phyloP scores from a whole-genome alignment of 2,888 invertebrate genomes.

The Spilosoma lubricipeda region DNA sequence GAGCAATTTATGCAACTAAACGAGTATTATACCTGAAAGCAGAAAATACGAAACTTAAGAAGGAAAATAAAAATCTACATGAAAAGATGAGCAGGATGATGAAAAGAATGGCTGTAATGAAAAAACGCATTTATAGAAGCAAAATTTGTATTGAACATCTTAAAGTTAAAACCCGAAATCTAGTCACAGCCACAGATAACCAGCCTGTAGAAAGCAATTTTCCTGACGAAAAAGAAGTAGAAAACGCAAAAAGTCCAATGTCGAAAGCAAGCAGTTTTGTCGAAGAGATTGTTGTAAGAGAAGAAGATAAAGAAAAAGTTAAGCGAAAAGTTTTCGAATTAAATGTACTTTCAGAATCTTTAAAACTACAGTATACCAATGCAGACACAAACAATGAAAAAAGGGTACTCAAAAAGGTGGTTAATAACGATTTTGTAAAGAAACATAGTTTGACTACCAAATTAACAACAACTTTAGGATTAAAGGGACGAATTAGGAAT shows the following conservation, averaged over 20 bases:
- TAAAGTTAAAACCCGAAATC: background rate
- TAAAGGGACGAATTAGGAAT: slow-evolving; percentile 24
- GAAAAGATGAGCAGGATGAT: slow-evolving; percentile 28
- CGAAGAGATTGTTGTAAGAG: background rate
- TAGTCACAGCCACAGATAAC: background rate
- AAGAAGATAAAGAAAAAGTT: slow-evolving; percentile 21
- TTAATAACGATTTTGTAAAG: slow-evolving; percentile 24
- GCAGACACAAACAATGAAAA: slow-evolving; percentile 26
- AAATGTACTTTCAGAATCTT: background rate
- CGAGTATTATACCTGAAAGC: slow-evolving; percentile 21
- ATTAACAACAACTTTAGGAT: slow-evolving; percentile 25
- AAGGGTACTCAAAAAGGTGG: slow-evolving; percentile 24
- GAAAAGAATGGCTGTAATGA: slow-evolving; percentile 15
- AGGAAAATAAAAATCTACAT: slow-evolving; percentile 22
- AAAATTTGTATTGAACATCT: background rate
- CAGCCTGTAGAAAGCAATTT: background rate
- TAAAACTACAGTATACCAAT: slow-evolving; percentile 23
- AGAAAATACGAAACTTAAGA: slow-evolving; percentile 21
- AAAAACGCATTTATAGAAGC: background rate
- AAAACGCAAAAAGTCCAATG: background rate
- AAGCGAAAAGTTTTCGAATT: slow-evolving; percentile 23
- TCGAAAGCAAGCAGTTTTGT: background rate
- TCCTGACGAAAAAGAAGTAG: background rate
- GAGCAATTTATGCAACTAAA: slow-evolving; percentile 27
- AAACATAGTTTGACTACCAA: slow-evolving; percentile 25